phyloP scores from a whole-genome alignment of 2,888 invertebrate species.

The Drosophila lacicola region DNA sequence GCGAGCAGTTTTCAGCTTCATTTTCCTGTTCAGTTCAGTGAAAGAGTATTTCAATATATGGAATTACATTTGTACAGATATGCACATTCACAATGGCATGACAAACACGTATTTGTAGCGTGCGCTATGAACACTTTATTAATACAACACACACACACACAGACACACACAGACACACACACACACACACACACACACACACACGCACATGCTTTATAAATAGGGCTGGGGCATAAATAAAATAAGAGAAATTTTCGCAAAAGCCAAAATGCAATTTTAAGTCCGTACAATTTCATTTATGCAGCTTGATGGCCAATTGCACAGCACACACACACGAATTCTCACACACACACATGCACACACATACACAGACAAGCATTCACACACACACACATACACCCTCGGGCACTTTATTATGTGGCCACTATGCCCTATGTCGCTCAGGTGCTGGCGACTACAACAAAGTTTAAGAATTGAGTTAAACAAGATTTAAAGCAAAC shows the following conservation, averaged over 20 bases:
- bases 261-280: slow-evolving; percentile 39
- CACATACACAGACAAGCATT: background rate
- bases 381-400: background rate
- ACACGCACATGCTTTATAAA: background rate
- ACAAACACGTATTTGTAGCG: slow-evolving; percentile 23
- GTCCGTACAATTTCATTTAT: slow-evolving; percentile 33
- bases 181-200: slow-evolving; percentile 3
- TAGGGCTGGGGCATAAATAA: slow-evolving; percentile 10
- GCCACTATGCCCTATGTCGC: too few species aligned
- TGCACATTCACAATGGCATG: slow-evolving; percentile 32
- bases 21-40: background rate
- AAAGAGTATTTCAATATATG: slow-evolving; percentile 3
- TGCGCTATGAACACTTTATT: slow-evolving; percentile 46
- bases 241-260: slow-evolving; percentile 10
- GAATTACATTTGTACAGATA: slow-evolving; percentile 12
- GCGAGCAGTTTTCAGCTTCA: background rate
- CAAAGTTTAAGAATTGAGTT: too few species aligned
- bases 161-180: background rate
- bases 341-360: slow-evolving; percentile 1
- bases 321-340: background rate
- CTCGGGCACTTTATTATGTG: background rate
- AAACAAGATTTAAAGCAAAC: too few species aligned
- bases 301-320: slow-evolving; percentile 24
- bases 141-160: slow-evolving; percentile 10
- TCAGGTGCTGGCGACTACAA: background rate